These are phyloP conservation scores for Mimumesa dahlbomi DNA, from an alignment of 2,888 invertebrate species.

Conservation along the genomic window DNA sequence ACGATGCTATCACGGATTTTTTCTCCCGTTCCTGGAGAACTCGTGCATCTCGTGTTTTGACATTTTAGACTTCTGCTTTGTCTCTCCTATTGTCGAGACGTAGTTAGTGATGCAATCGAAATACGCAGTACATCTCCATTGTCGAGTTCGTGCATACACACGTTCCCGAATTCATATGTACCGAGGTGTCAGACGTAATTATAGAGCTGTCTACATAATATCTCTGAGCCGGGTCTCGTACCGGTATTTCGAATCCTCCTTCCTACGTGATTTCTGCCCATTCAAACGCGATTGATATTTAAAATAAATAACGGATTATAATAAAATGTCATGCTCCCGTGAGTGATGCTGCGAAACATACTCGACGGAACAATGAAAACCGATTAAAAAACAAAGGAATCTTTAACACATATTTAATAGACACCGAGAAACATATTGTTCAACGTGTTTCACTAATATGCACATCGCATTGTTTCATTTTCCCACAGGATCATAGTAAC, in stretches of 20 bases:
- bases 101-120: conserved; percentile 57
- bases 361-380: too few species aligned
- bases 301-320: too few species aligned
- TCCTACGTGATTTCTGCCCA: too few species aligned
- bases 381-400: too few species aligned
- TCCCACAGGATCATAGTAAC: too few species aligned
- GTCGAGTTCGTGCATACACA: conserved; percentile 35
- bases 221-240: not conserved
- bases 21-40: conserved; percentile 16
- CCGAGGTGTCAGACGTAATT: conserved; percentile 53
- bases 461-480: too few species aligned
- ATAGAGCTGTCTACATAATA: conserved; percentile 53
- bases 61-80: conserved; percentile 45
- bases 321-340: too few species aligned
- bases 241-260: conserved; percentile 15
- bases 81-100: conserved; percentile 20
- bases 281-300: too few species aligned
- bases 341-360: too few species aligned
- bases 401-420: too few species aligned
- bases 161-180: conserved; percentile 33
- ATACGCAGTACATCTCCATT: conserved; percentile 49
- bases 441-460: too few species aligned
- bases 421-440: too few species aligned
- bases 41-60: conserved; percentile 43
- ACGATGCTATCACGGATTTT: conserved; percentile 29